A percentile compares a stretch with the other conserved stretches of the same genome.
These are phyloP conservation scores for Chlorocebus sabaeus DNA, from an alignment of 2,113 vertebrate genomes.

Conservation along the genomic window DNA sequence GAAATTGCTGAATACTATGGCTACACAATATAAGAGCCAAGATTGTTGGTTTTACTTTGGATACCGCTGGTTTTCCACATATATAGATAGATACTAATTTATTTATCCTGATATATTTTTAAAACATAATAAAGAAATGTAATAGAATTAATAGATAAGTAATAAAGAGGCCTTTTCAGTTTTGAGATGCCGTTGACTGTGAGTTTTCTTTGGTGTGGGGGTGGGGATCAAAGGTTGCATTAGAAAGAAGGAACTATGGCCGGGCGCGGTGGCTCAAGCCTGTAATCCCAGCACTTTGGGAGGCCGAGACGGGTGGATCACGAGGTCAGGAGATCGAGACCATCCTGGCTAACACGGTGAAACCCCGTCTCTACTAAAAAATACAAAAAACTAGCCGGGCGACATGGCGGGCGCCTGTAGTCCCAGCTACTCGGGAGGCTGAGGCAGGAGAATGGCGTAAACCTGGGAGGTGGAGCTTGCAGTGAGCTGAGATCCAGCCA, in stretches of 20 bases:
- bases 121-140: not conserved
- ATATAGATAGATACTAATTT: not conserved
- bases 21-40: not conserved
- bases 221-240: not conserved
- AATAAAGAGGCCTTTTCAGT: not conserved
- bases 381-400: too few relatives aligned
- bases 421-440: too few relatives aligned
- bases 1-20: not conserved
- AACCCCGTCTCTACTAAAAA: too few relatives aligned
- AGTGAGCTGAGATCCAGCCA: too few relatives aligned
- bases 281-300: too few relatives aligned
- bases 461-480: too few relatives aligned
- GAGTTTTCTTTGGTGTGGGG: not conserved
- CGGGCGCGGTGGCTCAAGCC: fast-evolving
- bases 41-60: not conserved
- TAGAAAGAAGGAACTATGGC: not conserved
- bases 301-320: too few relatives aligned
- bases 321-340: too few relatives aligned
- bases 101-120: not conserved
- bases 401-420: too few relatives aligned
- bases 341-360: too few relatives aligned
- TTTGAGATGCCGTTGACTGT: not conserved
- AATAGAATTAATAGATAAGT: not conserved
- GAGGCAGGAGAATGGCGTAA: too few relatives aligned
- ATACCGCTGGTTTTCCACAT: not conserved